A percentile compares a stretch with the other conserved stretches of the same genome.
These are phyloP conservation scores for Lagopus leucura DNA, from an alignment of 2,113 vertebrate species.

Conservation along the genomic window DNA sequence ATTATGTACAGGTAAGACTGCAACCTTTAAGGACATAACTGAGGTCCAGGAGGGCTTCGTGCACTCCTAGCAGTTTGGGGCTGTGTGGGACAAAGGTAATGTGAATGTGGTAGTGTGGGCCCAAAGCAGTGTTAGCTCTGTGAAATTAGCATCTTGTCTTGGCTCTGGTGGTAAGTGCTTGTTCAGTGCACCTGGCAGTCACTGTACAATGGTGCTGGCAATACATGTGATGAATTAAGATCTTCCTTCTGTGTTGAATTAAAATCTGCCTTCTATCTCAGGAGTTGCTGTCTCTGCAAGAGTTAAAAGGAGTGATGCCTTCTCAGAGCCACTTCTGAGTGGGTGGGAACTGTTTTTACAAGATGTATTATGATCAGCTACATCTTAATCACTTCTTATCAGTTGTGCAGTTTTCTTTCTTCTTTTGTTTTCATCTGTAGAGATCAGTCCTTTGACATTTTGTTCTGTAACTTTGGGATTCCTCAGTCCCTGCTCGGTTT, in stretches of 20 bases:
- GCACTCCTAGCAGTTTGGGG: background rate
- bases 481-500: background rate
- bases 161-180: background rate
- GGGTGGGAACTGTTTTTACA: background rate
- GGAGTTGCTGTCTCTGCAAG: background rate
- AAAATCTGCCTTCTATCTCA: background rate
- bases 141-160: background rate
- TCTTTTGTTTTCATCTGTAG: background rate
- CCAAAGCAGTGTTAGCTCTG: background rate
- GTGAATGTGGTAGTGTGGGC: background rate
- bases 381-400: rapidly evolving
- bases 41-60: background rate
- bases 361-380: background rate
- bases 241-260: background rate
- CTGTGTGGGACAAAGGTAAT: background rate
- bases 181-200: background rate
- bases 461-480: background rate
- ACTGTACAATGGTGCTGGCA: background rate
- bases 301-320: background rate
- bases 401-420: background rate
- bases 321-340: background rate
- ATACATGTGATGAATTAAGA: background rate
- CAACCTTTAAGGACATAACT: background rate
- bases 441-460: background rate
- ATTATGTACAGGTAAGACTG: background rate